Evolutionary conservation across 2,888 invertebrate genomes (phyloP).

Genomic region (Gnatocerus cornutus): DNA sequence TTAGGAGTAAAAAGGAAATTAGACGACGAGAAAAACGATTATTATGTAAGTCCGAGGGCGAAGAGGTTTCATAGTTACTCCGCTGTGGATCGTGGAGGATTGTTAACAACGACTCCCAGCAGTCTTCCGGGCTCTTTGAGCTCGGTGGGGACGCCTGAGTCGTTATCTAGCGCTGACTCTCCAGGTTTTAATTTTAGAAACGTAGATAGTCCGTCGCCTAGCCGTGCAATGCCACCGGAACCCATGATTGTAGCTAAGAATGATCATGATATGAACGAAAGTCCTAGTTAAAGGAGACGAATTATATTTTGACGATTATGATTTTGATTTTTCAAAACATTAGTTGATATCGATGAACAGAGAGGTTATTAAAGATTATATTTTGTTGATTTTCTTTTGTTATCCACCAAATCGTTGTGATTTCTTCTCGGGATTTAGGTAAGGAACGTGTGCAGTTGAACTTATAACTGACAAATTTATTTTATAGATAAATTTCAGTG

Average conservation of each 20-base stretch:
- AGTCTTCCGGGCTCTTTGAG: constrained; percentile 74
- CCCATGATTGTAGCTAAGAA: constrained; percentile 67
- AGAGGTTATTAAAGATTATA: constrained; percentile 43
- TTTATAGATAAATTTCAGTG: too few relatives aligned
- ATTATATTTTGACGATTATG: constrained; percentile 13
- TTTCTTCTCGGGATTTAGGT: background rate
- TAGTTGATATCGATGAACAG: constrained; percentile 32
- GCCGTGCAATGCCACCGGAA: constrained; percentile 67
- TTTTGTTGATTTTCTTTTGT: background rate
- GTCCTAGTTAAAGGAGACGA: constrained; percentile 66
- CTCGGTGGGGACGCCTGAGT: constrained; percentile 77
- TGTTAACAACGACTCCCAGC: constrained; percentile 65
- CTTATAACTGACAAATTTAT: too few relatives aligned
- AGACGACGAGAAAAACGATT: constrained; percentile 72
- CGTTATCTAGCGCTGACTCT: constrained; percentile 76
- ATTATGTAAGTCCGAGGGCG: constrained; percentile 68
- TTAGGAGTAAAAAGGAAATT: constrained; percentile 82
- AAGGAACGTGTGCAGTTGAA: too few relatives aligned
- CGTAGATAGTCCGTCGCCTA: constrained; percentile 75
- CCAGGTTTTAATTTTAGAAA: constrained; percentile 74
- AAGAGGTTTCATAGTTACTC: constrained; percentile 70
- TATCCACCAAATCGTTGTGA: background rate
- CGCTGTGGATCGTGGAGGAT: constrained; percentile 40
- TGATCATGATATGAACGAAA: constrained; percentile 70
- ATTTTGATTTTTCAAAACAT: background rate